A percentile compares a stretch with the other conserved stretches of the same genome.
Evolutionary conservation across 2,797 vertebrate species (phyloP).

Genomic region (Halcyon smyrnensis): DNA sequence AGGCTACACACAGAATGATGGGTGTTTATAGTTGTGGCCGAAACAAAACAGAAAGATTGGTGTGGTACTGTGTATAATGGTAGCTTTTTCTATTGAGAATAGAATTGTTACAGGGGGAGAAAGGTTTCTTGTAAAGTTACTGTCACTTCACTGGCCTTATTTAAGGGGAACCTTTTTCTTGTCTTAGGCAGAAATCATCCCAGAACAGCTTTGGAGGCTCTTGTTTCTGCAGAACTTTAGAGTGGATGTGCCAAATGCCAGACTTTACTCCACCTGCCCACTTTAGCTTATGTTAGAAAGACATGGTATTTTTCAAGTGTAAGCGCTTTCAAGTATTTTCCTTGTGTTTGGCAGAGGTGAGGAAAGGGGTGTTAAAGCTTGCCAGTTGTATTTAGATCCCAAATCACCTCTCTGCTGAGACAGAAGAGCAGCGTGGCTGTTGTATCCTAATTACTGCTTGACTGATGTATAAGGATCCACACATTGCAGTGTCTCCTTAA

Average conservation of each 20-base stretch:
- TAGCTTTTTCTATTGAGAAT: neutral
- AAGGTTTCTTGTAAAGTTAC: neutral
- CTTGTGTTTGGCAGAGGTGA: neutral
- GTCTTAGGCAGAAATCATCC: neutral
- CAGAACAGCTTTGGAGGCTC: neutral
- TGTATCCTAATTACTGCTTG: neutral
- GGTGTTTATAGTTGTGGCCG: neutral
- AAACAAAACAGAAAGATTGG: fast-evolving
- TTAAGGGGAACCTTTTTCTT: neutral
- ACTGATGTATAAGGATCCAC: neutral
- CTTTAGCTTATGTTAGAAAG: neutral
- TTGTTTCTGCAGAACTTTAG: neutral
- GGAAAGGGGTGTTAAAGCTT: neutral
- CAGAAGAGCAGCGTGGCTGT: neutral
- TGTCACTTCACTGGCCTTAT: neutral
- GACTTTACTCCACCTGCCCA: neutral
- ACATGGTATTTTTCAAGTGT: neutral
- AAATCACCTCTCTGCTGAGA: neutral
- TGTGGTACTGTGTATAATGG: neutral
- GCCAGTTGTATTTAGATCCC: neutral
- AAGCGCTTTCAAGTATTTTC: neutral
- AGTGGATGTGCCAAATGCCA: neutral
- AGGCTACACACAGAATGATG: neutral
- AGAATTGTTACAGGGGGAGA: neutral
- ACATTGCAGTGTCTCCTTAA: neutral